Evolutionary conservation across 2,888 invertebrate species (phyloP), one percentile per base, ranked within the genome.

Genomic region (Drosophila paramelanica): DNA sequence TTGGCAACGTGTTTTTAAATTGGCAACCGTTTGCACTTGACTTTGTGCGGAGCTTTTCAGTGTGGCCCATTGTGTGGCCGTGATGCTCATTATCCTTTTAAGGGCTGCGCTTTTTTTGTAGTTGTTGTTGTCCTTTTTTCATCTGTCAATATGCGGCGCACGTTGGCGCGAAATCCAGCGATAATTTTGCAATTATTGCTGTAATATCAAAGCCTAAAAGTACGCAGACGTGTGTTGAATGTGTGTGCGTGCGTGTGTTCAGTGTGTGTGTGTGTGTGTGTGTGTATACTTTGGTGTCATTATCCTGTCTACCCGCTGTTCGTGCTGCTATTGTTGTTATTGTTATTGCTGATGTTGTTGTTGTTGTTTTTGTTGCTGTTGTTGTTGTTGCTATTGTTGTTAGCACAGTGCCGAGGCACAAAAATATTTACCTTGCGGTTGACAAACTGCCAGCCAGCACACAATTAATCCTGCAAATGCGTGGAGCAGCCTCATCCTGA

Each of bases 381-480:
- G 33, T 33, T 31, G 31, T 8, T 31, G 33, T 5, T 62, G 52
- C 23, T 33, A 41, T 25, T 45, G 31, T 20, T 78, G 75, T 64
- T 67, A 47, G 43, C 33, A 42, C 31, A 23, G 36, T 17, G 49
- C 31, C 33, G 45, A 41, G 73, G 66, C 71, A 64, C 61, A 77
- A 88, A 85, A 88, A 89, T 89, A 90, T 90, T 90, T 89, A 89
- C 89, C 89, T 88, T 89, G 81, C 61, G 88, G 87, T 79, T 89
- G 88, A 86, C 90, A 90, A 87, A 86, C 85, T 76, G 79, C 88
- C 78, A 89, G 67, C 81, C 89, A 77, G 79, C 82, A 74, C 75
- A 87, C 79, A 88, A 89, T 87, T 88, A 89, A 88, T 90, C 88
- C 90, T 74, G 78, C 83, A 88, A 85, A 88, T 77, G 88, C 88